Base-by-base conservation (phyloP, 2,888 invertebrate genomes). In the Tipula helvola region DNA sequence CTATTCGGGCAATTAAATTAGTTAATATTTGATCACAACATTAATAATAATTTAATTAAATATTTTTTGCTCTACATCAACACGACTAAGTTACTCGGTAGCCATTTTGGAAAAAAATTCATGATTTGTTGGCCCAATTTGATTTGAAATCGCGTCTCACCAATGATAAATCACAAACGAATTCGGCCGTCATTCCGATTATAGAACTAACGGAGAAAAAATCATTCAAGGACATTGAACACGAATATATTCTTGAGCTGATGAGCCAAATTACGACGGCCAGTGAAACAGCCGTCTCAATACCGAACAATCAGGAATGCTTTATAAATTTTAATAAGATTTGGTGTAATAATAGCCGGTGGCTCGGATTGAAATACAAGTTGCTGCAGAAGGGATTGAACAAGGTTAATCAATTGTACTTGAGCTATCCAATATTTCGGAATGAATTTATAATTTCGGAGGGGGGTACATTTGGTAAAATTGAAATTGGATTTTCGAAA, bases 381-480 rank as follows among this genome's bases (percentile, higher is more conserved):
- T 71, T 87, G 1, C 18, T 87, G 2, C 85, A 87, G 71, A 87
- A 87, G 18, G 87, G 87, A 5, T 36, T 87, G 16, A 47, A 87
- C n/a, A 85, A 87, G 36, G 86, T 71, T 3, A 86, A 86, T n/a
- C 83, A 86, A 36, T 86, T 87, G 2, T 87, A 87, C 83, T 84
- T 87, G 8, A 87, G 86, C 71, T 86, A 86, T 16, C 87, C 87
- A 7, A 83, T 87, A 36, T 83, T 87, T 83, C 86, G 87, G 44
- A 86, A 87, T 13, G 86, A 87, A 57, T 88, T 88, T 83, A 42
- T 87, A 3, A 84, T 88, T 16, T 52, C 86, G 2, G 85, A 83
- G 16, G 90, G 90, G 13, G 90, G 90, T n/a, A 91, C 90, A 87
- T 92, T 91, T 87, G 91, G 91, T 16, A 89, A 90, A 2, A 90